Conservation (phyloP, 2,888 invertebrate genomes). For the Drosophila prolongata region DNA sequence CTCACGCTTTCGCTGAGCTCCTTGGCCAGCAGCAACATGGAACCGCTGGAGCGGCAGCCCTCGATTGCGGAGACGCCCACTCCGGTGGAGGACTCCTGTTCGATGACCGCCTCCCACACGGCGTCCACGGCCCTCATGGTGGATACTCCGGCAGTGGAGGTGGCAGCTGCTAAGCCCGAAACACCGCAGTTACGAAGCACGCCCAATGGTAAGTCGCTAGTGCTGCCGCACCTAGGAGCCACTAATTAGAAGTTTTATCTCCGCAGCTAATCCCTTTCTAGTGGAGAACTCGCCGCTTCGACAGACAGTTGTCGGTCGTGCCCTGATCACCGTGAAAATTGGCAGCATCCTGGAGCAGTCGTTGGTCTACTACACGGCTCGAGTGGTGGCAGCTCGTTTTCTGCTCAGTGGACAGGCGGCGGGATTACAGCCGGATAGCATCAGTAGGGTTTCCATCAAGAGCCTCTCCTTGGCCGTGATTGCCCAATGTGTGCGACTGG, state of each 20-base stretch:
- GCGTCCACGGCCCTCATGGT: conserved; percentile 80
- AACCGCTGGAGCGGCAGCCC: conserved; percentile 63
- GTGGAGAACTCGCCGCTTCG: conserved; percentile 66
- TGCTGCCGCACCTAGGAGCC: conserved; percentile 8
- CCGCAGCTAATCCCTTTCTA: conserved; percentile 78
- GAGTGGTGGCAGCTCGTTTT: conserved; percentile 82
- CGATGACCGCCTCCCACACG: conserved; percentile 75
- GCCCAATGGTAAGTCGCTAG: conserved; percentile 66
- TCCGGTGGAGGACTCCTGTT: conserved; percentile 70
- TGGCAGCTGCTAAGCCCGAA: conserved; percentile 33
- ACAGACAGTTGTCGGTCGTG: conserved; percentile 57
- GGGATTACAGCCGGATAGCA: conserved; percentile 89
- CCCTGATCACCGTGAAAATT: conserved; percentile 77
- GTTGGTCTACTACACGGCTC: conserved; percentile 82
- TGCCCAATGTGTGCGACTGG: conserved; percentile 89
- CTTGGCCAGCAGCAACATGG: conserved; percentile 76
- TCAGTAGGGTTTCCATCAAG: conserved; percentile 95
- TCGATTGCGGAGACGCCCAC: conserved; percentile 68
- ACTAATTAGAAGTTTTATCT: conserved; percentile 56
- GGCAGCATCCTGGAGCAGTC: conserved; percentile 83
- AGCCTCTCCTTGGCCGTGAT: conserved; percentile 93
- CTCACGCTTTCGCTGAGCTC: conserved; percentile 82
- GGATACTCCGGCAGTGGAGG: conserved; percentile 59
- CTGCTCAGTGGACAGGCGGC: conserved; percentile 84
- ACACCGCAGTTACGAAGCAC: conserved; percentile 53